Evolutionary conservation across 2,888 invertebrate genomes (phyloP), one percentile per base, ranked within the genome.

Genomic region (Lobophora halterata): DNA sequence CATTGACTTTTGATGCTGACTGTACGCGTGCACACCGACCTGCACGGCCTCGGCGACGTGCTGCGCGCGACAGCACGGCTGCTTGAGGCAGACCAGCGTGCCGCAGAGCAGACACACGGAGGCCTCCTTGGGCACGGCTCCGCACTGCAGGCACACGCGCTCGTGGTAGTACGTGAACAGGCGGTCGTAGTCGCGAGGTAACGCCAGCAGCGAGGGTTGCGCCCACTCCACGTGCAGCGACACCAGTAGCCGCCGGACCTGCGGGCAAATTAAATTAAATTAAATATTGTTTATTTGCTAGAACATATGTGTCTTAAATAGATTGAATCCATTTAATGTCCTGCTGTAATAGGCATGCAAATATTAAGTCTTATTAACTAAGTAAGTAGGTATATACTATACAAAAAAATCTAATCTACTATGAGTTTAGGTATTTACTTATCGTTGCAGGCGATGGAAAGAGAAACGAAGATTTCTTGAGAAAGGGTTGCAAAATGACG

Each of bases 101-200:
- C 97, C 97, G 82, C 98, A 98, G 42, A 97, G 87, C 58, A 98
- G 90, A 77, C 98, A 98, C 53, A 98, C 93, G 56, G 95, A 95
- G 17, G 97, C 95, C 79, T 98, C 59, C 75, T 82, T 83, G 50
- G 98, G 98, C 62, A 96, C 93, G 50, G 93, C 93, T 66, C 94
- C 94, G 85, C 98, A 98, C 66, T 94, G 93, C 55, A 91, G 90
- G 82, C 98, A 98, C 46, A 93, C 92, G 59, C 94, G 91, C 75
- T 95, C 94, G 76, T 97, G 96, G 86, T 97, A 98, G 88, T 95
- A 95, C 92, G 95, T 75, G 81, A 86, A 86, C 58, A 86, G 75
- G 63, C 94, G 93, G 83, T 98, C 98, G 83, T 98, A 98, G 72
- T 95, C 94, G 44, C 93, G 90, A 32, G 98, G 98, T 75, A 98